A percentile compares a stretch with the other conserved stretches of the same genome.
These are phyloP conservation scores for Erynnis tages DNA, from an alignment of 2,888 invertebrate genomes.

Conservation along the genomic window DNA sequence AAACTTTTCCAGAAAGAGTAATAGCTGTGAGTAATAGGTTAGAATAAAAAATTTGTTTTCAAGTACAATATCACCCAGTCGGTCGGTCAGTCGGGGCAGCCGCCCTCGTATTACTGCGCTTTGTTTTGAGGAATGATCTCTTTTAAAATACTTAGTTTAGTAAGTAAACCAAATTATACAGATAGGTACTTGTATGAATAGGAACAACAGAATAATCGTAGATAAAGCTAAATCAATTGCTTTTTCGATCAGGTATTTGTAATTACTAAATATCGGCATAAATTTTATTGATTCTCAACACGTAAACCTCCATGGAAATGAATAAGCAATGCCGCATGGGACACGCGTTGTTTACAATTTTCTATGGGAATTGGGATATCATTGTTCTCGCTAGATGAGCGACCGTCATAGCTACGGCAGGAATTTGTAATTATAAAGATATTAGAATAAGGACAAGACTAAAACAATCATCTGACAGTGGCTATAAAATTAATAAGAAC, in stretches of 20 bases:
- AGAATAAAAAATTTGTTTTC: too few relatives aligned
- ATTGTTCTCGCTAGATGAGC: slow-evolving; percentile 18
- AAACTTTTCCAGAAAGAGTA: too few relatives aligned
- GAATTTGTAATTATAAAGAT: slow-evolving; percentile 16
- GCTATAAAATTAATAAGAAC: slow-evolving; percentile 34
- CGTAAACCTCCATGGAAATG: slow-evolving; percentile 37
- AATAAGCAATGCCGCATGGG: slow-evolving; percentile 40
- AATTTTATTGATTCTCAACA: slow-evolving; percentile 23
- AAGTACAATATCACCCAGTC: too few relatives aligned
- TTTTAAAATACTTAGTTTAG: too few relatives aligned
- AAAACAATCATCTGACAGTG: background rate
- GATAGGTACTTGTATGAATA: too few relatives aligned
- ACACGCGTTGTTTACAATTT: slow-evolving; percentile 59
- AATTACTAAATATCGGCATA: slow-evolving; percentile 7
- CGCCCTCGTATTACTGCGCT: too few relatives aligned
- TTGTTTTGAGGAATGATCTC: too few relatives aligned
- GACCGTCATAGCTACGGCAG: slow-evolving; percentile 1
- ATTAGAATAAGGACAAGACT: background rate
- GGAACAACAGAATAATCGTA: too few relatives aligned
- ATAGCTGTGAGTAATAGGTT: too few relatives aligned
- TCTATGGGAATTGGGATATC: slow-evolving; percentile 59
- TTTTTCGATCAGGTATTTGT: background rate
- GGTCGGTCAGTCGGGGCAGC: too few relatives aligned
- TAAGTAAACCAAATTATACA: too few relatives aligned
- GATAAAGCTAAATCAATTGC: background rate